phyloP scores from a whole-genome alignment of 2,797 vertebrate genomes.

The Hephaestus fuliginosus region DNA sequence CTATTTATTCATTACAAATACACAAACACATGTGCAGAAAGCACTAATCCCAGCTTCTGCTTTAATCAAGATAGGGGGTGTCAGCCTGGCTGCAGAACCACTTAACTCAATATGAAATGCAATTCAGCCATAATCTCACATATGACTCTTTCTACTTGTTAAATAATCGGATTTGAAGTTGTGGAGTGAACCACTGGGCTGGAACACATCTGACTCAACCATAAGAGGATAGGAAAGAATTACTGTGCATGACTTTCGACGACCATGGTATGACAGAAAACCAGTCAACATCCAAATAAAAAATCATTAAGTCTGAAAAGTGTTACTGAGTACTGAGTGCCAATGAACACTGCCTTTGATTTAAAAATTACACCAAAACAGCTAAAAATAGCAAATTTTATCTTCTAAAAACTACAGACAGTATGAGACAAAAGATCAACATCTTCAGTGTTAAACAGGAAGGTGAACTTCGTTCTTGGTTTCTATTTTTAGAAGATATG shows the following conservation, averaged over 20 bases:
- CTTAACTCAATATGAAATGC: conserved; percentile 37
- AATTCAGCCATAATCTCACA: conserved; percentile 62
- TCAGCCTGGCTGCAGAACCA: conserved; percentile 37
- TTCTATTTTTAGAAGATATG: neutral
- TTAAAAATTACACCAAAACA: neutral
- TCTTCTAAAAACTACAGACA: neutral
- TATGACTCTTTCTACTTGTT: conserved; percentile 56
- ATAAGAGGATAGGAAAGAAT: conserved; percentile 43
- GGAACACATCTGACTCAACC: conserved; percentile 51
- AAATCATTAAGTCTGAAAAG: neutral
- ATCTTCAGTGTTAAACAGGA: neutral
- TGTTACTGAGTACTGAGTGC: neutral
- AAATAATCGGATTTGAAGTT: conserved; percentile 74
- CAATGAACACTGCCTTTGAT: neutral
- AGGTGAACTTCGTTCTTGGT: neutral
- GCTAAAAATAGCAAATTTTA: neutral
- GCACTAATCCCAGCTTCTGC: conserved; percentile 65
- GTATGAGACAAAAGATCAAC: neutral
- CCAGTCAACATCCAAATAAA: neutral
- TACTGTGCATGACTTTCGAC: conserved; percentile 11
- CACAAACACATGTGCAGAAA: conserved; percentile 49
- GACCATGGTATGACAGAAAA: neutral
- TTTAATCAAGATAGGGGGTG: conserved; percentile 62
- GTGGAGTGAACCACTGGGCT: conserved; percentile 53
- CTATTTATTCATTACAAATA: conserved; percentile 36